These are phyloP conservation scores for Agrochola litura DNA, from an alignment of 2,888 invertebrate genomes.

Conservation along the genomic window DNA sequence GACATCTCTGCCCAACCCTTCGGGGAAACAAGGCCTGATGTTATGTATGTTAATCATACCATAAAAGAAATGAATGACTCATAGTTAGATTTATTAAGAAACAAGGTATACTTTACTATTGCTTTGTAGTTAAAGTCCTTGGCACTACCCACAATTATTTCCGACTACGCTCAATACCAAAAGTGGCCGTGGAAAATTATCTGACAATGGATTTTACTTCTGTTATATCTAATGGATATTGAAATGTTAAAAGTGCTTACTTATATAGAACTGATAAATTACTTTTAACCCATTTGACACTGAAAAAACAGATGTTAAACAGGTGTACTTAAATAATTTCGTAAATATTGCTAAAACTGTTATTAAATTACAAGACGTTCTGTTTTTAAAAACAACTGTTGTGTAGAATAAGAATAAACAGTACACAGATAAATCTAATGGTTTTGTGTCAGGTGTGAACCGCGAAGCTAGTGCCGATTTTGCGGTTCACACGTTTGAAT, in stretches of 20 bases:
- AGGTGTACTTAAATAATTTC: not conserved
- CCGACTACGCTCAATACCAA: slow-evolving; percentile 13
- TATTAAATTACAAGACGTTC: not conserved
- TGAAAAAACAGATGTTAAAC: not conserved
- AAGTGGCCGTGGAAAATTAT: slow-evolving; percentile 30
- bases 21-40: no score
- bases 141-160: slow-evolving; percentile 50
- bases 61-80: slow-evolving; percentile 29
- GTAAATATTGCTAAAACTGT: not conserved
- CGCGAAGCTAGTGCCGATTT: not conserved
- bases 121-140: slow-evolving; percentile 30
- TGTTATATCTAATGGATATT: slow-evolving; percentile 6
- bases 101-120: slow-evolving; percentile 7
- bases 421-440: not conserved
- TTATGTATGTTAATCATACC: no score
- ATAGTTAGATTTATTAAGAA: slow-evolving; percentile 8
- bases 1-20: no score
- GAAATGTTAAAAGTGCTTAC: slow-evolving; percentile 5
- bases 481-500: slow-evolving; percentile 4
- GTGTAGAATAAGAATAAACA: not conserved
- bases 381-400: not conserved
- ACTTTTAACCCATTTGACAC: not conserved
- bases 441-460: not conserved
- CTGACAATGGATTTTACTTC: slow-evolving; percentile 13
- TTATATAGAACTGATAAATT: slow-evolving; percentile 8